These are phyloP conservation scores for Ariolimax columbianus DNA, from an alignment of 2,888 invertebrate genomes.

Conservation along the genomic window DNA sequence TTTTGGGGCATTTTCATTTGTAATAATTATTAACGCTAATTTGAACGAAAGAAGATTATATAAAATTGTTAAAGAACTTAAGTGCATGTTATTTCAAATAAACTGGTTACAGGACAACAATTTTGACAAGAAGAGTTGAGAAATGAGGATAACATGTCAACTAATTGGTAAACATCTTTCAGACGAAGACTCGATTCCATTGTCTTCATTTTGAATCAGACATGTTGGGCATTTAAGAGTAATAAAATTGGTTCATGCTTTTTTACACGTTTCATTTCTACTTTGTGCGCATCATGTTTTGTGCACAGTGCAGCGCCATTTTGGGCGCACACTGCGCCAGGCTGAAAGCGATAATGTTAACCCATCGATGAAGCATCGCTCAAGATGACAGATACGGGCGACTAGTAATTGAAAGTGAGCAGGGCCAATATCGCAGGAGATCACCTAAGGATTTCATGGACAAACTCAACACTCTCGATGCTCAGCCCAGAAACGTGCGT, in stretches of 20 bases:
- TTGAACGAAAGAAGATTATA: too few relatives aligned
- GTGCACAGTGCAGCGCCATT: neutral
- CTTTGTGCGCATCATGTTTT: constrained; percentile 32
- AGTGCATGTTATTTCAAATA: neutral
- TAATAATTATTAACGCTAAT: too few relatives aligned
- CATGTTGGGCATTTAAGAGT: neutral
- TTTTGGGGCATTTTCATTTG: too few relatives aligned
- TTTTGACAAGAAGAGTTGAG: neutral
- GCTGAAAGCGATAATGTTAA: constrained; percentile 34
- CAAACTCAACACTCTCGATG: constrained; percentile 30
- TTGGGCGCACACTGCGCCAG: neutral
- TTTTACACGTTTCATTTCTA: neutral
- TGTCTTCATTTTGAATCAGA: neutral
- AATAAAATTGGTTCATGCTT: constrained; percentile 11
- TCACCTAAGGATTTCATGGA: constrained; percentile 39
- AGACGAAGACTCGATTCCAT: neutral
- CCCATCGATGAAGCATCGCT: constrained; percentile 16
- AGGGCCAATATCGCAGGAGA: constrained; percentile 40
- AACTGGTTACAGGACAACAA: neutral
- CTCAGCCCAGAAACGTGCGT: constrained; percentile 42
- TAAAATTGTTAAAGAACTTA: neutral
- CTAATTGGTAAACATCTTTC: neutral
- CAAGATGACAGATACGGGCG: constrained; percentile 41
- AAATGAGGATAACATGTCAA: neutral
- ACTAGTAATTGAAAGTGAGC: constrained; percentile 46